Evolutionary conservation across 2,797 vertebrate genomes (phyloP).

Genomic region (Nannoperca australis): DNA sequence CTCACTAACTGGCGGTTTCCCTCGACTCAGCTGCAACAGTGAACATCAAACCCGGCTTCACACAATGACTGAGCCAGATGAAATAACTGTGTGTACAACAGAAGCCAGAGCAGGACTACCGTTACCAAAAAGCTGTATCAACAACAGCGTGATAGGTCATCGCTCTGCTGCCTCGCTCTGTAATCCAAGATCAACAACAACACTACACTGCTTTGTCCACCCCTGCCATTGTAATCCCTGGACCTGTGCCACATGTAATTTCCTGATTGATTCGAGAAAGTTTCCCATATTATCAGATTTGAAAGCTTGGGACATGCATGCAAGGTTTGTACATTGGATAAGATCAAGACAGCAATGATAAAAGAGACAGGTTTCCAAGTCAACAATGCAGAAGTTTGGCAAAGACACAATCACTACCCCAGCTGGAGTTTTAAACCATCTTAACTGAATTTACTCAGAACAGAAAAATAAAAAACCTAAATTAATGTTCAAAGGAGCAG

Average conservation of each 20-base stretch:
- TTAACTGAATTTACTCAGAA: conserved; percentile 31
- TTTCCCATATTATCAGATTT: conserved; percentile 62
- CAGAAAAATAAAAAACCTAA: conserved; percentile 34
- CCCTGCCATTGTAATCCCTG: conserved; percentile 58
- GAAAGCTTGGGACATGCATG: conserved; percentile 14
- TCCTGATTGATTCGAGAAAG: conserved; percentile 65
- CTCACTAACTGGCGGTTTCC: conserved; percentile 39
- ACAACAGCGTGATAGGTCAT: conserved; percentile 61
- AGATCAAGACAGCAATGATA: conserved; percentile 42
- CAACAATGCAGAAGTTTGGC: conserved; percentile 31
- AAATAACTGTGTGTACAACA: conserved; percentile 38
- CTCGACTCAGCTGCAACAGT: conserved; percentile 47
- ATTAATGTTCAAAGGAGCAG: conserved; percentile 39
- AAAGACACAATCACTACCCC: conserved; percentile 22
- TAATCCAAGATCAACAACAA: conserved; percentile 71
- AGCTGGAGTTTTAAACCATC: conserved; percentile 39
- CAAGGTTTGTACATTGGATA: conserved; percentile 23
- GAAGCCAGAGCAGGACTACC: conserved; percentile 23
- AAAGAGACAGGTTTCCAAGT: conserved; percentile 37
- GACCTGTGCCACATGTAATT: conserved; percentile 59
- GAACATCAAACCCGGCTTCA: conserved; percentile 38
- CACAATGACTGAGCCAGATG: conserved; percentile 37
- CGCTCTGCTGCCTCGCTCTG: conserved; percentile 55
- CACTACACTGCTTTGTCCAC: conserved; percentile 36
- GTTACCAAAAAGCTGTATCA: conserved; percentile 68